Conservation (phyloP, 2,888 invertebrate genomes). For the Cosmorhoe ocellata region DNA sequence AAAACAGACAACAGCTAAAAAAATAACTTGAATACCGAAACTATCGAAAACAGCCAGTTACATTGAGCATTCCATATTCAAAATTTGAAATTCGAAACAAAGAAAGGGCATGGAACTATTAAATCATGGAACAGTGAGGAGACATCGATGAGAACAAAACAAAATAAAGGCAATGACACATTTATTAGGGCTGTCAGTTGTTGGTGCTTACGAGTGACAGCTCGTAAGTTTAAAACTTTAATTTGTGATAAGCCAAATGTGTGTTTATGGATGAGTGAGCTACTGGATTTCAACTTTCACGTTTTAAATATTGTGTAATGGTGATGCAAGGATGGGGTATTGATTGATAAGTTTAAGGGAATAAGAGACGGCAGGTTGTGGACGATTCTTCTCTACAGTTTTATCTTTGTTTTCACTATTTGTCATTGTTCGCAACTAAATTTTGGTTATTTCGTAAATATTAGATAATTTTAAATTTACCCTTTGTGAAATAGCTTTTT, state of each 20-base stretch:
- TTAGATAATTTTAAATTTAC: too few species aligned
- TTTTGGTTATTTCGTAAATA: too few species aligned
- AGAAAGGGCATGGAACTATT: constrained; percentile 79
- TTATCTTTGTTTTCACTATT: too few species aligned
- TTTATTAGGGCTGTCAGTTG: constrained; percentile 75
- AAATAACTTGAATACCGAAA: too few species aligned
- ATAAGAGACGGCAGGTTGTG: too few species aligned
- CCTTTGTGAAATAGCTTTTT: too few species aligned
- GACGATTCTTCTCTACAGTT: too few species aligned
- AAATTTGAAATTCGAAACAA: constrained; percentile 59
- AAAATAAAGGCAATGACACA: constrained; percentile 72
- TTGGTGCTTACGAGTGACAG: constrained; percentile 68
- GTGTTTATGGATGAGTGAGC: constrained; percentile 59
- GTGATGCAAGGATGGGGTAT: constrained; percentile 14
- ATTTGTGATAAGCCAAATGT: constrained; percentile 76
- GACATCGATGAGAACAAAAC: constrained; percentile 67
- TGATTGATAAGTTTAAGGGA: constrained; percentile 7
- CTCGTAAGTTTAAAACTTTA: constrained; percentile 72
- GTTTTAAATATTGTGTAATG: constrained; percentile 41
- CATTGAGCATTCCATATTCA: not conserved
- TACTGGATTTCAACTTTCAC: constrained; percentile 73
- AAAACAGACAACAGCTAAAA: too few species aligned
- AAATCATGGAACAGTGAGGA: constrained; percentile 72
- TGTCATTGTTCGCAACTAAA: too few species aligned
- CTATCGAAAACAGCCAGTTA: too few species aligned